A percentile compares a stretch with the other conserved stretches of the same genome.
Evolutionary conservation across 2,797 vertebrate genomes (phyloP).

Genomic region (Oophaga sylvatica): DNA sequence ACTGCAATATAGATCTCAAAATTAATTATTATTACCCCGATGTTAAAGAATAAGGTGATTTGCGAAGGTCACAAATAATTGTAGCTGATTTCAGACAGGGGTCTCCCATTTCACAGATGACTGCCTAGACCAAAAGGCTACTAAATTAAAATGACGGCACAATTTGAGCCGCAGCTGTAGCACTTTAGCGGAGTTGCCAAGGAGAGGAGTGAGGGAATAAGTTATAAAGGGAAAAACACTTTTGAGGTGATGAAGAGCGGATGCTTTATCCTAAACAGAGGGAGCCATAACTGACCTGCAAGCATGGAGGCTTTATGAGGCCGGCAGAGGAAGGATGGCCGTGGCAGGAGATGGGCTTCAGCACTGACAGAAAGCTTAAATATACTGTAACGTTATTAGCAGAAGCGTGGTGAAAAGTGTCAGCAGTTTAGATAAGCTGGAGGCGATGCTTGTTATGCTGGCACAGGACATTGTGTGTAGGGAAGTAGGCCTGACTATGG

Average conservation of each 20-base stretch:
- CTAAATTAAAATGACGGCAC: slow-evolving; percentile 50
- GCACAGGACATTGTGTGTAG: not conserved
- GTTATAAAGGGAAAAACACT: slow-evolving; percentile 50
- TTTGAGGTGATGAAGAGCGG: slow-evolving; percentile 44
- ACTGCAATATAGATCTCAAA: slow-evolving; percentile 22
- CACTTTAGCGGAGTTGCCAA: slow-evolving; percentile 15
- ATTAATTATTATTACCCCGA: not conserved
- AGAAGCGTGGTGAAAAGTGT: slow-evolving; percentile 17
- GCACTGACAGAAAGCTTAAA: slow-evolving; percentile 1
- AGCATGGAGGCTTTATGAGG: slow-evolving; percentile 54
- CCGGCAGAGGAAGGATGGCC: slow-evolving; percentile 22
- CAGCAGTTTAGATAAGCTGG: slow-evolving; percentile 35
- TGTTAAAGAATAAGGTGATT: slow-evolving; percentile 36
- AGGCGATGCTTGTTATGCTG: slow-evolving; percentile 27
- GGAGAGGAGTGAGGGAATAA: slow-evolving; percentile 50
- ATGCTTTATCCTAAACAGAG: slow-evolving; percentile 46
- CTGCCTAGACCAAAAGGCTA: slow-evolving; percentile 52
- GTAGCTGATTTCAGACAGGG: slow-evolving; percentile 50
- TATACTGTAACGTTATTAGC: slow-evolving; percentile 34
- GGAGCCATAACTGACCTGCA: slow-evolving; percentile 46
- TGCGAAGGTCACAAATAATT: slow-evolving; percentile 59
- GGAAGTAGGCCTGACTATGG: slow-evolving; percentile 3
- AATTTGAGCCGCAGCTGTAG: slow-evolving; percentile 7
- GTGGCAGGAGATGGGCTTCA: slow-evolving; percentile 15
- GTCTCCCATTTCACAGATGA: slow-evolving; percentile 59